Evolutionary conservation across 2,113 vertebrate genomes (phyloP).

Genomic region (Dermatemys mawii): DNA sequence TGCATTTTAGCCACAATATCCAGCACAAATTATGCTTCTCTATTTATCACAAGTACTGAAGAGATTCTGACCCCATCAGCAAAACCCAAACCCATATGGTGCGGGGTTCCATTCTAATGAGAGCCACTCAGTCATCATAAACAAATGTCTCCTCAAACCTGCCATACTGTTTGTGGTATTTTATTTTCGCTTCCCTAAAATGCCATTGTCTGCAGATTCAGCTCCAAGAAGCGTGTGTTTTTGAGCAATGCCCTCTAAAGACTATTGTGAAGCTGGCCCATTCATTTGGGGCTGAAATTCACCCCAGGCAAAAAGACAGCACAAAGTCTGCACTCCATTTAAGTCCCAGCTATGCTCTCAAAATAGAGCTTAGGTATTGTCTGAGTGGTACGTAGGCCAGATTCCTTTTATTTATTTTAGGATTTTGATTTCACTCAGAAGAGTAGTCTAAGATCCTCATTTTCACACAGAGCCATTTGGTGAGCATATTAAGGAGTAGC

Average conservation of each 20-base stretch:
- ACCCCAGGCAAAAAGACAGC: neutral
- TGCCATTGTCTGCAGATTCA: neutral
- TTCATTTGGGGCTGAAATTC: neutral
- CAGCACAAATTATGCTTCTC: constrained; percentile 55
- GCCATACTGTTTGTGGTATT: constrained; percentile 1
- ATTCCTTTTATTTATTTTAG: neutral
- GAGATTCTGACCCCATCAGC: constrained; percentile 40
- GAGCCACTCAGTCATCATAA: constrained; percentile 33
- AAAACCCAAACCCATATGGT: constrained; percentile 52
- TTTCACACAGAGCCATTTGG: neutral
- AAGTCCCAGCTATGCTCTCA: neutral
- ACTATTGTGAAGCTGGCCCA: neutral
- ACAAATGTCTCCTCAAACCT: constrained; percentile 51
- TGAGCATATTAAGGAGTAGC: neutral
- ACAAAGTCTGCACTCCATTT: neutral
- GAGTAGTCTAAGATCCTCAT: neutral
- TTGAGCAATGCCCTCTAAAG: neutral
- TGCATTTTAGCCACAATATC: constrained; percentile 59
- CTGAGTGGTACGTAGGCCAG: neutral
- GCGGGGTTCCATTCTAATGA: constrained; percentile 48
- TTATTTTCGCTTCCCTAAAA: neutral
- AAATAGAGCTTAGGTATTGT: neutral
- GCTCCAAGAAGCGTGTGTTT: neutral
- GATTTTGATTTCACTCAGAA: neutral
- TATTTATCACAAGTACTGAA: constrained; percentile 38